These are phyloP conservation scores for Lutraria rhynchaena DNA, from an alignment of 1,140 invertebrate species.

Conservation along the genomic window DNA sequence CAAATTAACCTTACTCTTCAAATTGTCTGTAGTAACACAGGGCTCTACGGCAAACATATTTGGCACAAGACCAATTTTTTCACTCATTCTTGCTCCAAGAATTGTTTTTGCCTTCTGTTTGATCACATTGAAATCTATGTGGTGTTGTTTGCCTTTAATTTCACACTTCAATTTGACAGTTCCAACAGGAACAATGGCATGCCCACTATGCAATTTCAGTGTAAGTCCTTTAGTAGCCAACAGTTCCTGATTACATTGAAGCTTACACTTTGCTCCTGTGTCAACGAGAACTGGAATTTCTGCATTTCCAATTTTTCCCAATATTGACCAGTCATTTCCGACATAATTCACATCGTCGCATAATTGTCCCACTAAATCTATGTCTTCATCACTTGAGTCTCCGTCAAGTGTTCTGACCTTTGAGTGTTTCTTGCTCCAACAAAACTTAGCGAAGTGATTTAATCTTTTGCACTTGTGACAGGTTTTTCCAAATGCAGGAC, in stretches of 20 bases:
- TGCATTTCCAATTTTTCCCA: no score
- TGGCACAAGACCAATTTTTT: slow-evolving; percentile 38
- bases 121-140: slow-evolving; percentile 45
- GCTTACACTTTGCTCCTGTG: slow-evolving; percentile 6
- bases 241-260: neutral
- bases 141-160: slow-evolving; percentile 17
- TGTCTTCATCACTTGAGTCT: slow-evolving; percentile 6
- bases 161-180: neutral
- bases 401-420: neutral
- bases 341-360: neutral
- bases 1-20: slow-evolving; percentile 35
- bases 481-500: slow-evolving; percentile 41
- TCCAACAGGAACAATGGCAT: neutral
- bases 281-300: slow-evolving; percentile 16
- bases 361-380: neutral
- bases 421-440: slow-evolving; percentile 4
- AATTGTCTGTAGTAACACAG: no score
- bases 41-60: neutral
- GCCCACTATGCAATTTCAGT: slow-evolving; percentile 5
- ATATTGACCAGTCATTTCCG: slow-evolving; percentile 11
- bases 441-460: slow-evolving; percentile 38
- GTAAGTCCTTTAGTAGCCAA: neutral
- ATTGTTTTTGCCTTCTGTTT: slow-evolving; percentile 34
- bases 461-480: slow-evolving; percentile 51
- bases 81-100: slow-evolving; percentile 25